Base-by-base conservation (phyloP, 2,888 invertebrate genomes). In the Neoascia interrupta region DNA sequence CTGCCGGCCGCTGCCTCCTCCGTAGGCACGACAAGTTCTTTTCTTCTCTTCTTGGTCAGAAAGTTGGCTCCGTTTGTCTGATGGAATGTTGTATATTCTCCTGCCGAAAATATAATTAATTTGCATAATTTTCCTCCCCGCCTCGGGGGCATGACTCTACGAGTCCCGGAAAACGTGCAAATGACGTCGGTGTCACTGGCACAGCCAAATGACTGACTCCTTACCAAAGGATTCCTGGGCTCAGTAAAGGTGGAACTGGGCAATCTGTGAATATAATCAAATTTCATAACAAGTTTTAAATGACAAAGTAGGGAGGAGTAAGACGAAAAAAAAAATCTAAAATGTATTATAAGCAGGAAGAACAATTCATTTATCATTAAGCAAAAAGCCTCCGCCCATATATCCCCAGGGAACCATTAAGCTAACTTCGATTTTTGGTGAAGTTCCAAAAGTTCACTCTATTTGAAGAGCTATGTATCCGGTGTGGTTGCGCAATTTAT, bases 301-400 rank as follows among this genome's bases (percentile, higher is more conserved):
- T 63, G 45, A 54, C 31, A 34, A 34, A 28, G 21, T 10, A 10
- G 3, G 53, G 15, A 6, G 13, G 26, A 28, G 26, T 5, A 10
- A 18, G 19, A 31, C 23, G 26, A n/a, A n/a, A n/a, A 37, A 53
- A 47, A 66, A 60, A 69, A 56, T 75, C 56, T 54, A 69, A 75
- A 75, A 75, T 75, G 69, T 69, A 63, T 69, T 75, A 75, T 69
- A 75, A 69, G 69, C 69, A 53, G 43, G 69, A 63, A 75, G 69
- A 63, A 69, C 75, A 75, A 63, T 69, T 69, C 75, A 75, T 75
- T 75, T 75, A 75, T 75, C 69, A 69, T 69, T 75, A 75, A 75
- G 23, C 53, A 11, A 39, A 11, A 1, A n/a, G 16, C 16, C 18
- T 5, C 23, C 34, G 19, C 10, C 23, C n/a, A n/a, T n/a, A n/a